Conservation (phyloP, 2,888 invertebrate species). For the Sabellastarte sp. region DNA sequence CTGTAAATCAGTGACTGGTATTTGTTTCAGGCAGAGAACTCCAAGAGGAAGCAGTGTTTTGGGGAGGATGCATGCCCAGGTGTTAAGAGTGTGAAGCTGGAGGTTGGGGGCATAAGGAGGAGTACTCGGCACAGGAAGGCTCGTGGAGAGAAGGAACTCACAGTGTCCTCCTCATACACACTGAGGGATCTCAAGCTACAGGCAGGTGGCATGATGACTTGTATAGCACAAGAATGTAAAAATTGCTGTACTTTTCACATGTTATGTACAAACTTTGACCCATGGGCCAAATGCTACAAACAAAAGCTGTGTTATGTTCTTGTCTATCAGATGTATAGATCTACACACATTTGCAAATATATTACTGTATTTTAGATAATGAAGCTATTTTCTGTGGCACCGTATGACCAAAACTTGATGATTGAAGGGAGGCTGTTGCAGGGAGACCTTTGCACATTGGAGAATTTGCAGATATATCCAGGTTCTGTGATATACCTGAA, state of each 20-base stretch:
- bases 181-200: constrained; percentile 60
- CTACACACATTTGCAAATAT: background rate
- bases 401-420: constrained; percentile 59
- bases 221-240: no score
- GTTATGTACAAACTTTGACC: no score
- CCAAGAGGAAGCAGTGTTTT: no score
- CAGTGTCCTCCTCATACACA: constrained; percentile 58
- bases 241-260: no score
- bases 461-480: constrained; percentile 45
- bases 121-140: constrained; percentile 58
- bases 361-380: constrained; percentile 47
- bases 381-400: constrained; percentile 58
- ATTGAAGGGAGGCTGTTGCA: constrained; percentile 45
- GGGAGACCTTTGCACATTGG: constrained; percentile 46
- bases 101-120: constrained; percentile 30
- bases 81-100: no score
- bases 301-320: no score
- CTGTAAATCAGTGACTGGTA: no score
- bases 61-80: no score
- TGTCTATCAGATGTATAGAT: no score
- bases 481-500: constrained; percentile 45
- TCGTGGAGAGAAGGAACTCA: constrained; percentile 59
- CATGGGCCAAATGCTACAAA: no score
- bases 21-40: no score
- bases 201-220: no score